Percentiles rank a stretch among this genome's conserved stretches.
Conservation (phyloP, 92 coral and sea anemone genomes). For the Parazoanthus atlanticus region DNA sequence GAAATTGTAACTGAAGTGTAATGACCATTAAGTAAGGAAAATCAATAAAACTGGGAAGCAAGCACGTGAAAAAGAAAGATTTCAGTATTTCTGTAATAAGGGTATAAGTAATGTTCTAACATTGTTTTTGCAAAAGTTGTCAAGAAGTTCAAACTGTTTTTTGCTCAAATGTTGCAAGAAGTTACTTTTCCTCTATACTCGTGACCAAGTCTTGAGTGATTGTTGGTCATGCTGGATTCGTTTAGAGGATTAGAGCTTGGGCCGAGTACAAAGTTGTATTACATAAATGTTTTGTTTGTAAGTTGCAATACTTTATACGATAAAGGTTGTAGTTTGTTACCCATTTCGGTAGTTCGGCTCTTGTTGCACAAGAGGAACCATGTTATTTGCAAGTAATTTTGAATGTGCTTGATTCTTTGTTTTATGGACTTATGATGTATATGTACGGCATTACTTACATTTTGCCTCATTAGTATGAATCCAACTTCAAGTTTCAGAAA, state of each 20-base stretch:
- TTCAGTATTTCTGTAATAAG: neutral
- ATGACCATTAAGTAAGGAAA: neutral
- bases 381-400: neutral
- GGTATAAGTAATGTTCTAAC: neutral
- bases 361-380: neutral
- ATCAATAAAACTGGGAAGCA: neutral
- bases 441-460: no score
- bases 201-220: slow-evolving; percentile 23
- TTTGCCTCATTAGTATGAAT: no score
- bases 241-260: neutral
- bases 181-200: neutral
- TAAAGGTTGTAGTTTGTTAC: neutral
- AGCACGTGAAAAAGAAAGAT: neutral
- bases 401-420: neutral
- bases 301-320: neutral
- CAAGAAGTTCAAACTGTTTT: neutral
- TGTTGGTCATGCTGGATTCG: slow-evolving; percentile 28
- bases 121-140: neutral
- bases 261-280: neutral
- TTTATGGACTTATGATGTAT: neutral
- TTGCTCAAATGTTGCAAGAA: no score
- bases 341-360: neutral
- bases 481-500: no score
- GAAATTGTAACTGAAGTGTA: neutral
- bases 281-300: neutral